Base-by-base conservation (phyloP, 2,888 invertebrate genomes). In the Limnephilus marmoratus region DNA sequence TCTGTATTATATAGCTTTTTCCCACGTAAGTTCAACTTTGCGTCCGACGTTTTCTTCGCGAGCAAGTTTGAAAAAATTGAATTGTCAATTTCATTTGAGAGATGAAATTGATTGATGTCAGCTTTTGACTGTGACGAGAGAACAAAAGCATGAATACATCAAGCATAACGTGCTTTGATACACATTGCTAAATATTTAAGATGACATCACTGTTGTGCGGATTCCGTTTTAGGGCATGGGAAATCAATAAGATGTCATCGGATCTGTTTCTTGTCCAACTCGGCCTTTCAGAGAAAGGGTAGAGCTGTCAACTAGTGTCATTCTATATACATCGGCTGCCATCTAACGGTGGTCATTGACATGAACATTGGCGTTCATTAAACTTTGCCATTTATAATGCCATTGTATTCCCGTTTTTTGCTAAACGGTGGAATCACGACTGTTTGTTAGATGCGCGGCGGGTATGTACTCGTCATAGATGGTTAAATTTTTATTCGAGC, bases 341-440 rank as follows among this genome's bases (percentile, higher is more conserved):
- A 83, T 41, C 37, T 83, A 83, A 83, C 83, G 83, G 83, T 34
- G 83, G 83, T 83, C 83, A 37, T 37, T 83, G 83, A 83, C 83
- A 34, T 68, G 24, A 68, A 68, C 24, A 68, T 68, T 41, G 83
- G 24, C 37, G 34, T 34, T 83, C 37, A 83, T 37, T 83, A 83
- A 83, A 83, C 83, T 41, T 83, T 83, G 83, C 83, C 83, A 34
- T 83, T 83, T 83, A 68, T 68, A 68, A 68, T 68, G 68, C 68
- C 24, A 68, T 68, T 68, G 68, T 68, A n/a, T 68, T 68, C 68
- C n/a, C 68, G 68, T 68, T 68, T 68, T 68, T 68, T 68, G 68
- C 68, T 68, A 68, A 68, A 68, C 24, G 68, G 68, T 68, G 68
- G 68, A 68, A 68, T 68, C 68, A 68, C 68, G 68, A 68, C 68